Conservation (phyloP, 2,797 vertebrate species). For the Rhinoraja longicauda region DNA sequence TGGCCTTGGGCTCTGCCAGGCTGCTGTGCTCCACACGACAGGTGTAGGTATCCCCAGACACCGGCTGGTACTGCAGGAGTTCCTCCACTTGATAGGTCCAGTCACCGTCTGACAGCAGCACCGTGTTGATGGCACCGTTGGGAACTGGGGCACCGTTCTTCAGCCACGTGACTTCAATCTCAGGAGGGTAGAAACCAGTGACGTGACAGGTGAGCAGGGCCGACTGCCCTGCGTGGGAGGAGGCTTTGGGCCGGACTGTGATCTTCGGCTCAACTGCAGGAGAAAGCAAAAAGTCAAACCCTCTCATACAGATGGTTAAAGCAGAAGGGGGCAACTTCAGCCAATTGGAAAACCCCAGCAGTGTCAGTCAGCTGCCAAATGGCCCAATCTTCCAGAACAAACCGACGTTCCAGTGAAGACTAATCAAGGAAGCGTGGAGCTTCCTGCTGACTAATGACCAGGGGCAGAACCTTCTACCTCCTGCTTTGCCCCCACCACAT, state of each 20-base stretch:
- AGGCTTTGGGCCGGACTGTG: slow-evolving; percentile 43
- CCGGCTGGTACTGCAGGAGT: slow-evolving; percentile 54
- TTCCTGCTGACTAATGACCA: too few relatives aligned
- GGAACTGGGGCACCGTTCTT: slow-evolving; percentile 48
- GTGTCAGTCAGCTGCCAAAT: too few relatives aligned
- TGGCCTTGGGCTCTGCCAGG: slow-evolving; percentile 39
- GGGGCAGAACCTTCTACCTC: too few relatives aligned
- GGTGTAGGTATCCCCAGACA: slow-evolving; percentile 52
- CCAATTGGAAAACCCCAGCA: too few relatives aligned
- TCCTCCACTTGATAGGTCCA: slow-evolving; percentile 63
- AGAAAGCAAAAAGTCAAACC: not conserved
- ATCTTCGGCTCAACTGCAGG: slow-evolving; percentile 49
- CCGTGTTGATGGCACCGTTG: slow-evolving; percentile 44
- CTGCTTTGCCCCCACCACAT: too few relatives aligned
- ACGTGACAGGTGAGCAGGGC: slow-evolving; percentile 55
- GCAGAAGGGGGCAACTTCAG: too few relatives aligned
- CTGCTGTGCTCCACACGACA: slow-evolving; percentile 59
- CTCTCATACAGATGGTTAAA: too few relatives aligned
- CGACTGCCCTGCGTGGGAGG: slow-evolving; percentile 43
- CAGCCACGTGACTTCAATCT: slow-evolving; percentile 56
- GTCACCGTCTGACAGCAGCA: slow-evolving; percentile 54
- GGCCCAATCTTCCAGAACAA: too few relatives aligned
- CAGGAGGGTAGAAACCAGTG: slow-evolving; percentile 60
- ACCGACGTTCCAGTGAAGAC: too few relatives aligned
- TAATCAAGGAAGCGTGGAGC: too few relatives aligned